phyloP scores from a whole-genome alignment of 2,888 invertebrate genomes.

The Ectemnius cavifrons region DNA sequence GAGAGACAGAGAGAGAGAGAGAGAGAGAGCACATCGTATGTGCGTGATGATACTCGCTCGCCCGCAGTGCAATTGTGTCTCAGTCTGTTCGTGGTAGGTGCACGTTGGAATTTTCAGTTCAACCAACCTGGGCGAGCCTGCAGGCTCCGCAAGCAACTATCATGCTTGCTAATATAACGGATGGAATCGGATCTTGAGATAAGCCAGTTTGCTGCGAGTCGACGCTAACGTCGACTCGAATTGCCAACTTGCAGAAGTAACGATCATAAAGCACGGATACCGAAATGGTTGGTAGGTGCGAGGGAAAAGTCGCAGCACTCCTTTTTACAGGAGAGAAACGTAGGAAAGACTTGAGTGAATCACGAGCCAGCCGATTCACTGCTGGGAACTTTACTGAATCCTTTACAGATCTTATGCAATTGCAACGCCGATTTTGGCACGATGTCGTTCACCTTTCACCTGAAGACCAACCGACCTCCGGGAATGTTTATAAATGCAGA shows the following conservation, averaged over 20 bases:
- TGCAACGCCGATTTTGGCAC: slow-evolving; percentile 31
- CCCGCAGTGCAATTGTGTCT: too few relatives aligned
- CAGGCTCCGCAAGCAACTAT: neutral
- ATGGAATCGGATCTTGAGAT: neutral
- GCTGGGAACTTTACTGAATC: slow-evolving; percentile 9
- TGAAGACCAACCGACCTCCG: slow-evolving; percentile 30
- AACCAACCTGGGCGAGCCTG: slow-evolving; percentile 28
- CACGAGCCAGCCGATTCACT: neutral
- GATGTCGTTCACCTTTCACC: slow-evolving; percentile 31
- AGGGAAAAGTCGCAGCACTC: neutral
- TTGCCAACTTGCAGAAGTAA: neutral
- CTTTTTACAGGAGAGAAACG: neutral
- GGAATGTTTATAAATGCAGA: slow-evolving; percentile 35
- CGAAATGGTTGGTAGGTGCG: neutral
- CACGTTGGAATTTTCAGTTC: slow-evolving; percentile 35
- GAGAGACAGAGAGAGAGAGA: neutral
- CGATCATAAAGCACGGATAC: neutral
- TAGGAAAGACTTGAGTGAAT: neutral
- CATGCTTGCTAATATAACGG: neutral
- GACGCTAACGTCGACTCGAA: neutral
- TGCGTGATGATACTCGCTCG: slow-evolving; percentile 32
- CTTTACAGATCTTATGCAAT: slow-evolving; percentile 25
- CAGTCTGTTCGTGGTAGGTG: slow-evolving; percentile 10
- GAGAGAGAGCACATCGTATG: slow-evolving; percentile 21
- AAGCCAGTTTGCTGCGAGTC: neutral